Conservation (phyloP, 2,888 invertebrate species). For the Archaeoteleia sp. region DNA sequence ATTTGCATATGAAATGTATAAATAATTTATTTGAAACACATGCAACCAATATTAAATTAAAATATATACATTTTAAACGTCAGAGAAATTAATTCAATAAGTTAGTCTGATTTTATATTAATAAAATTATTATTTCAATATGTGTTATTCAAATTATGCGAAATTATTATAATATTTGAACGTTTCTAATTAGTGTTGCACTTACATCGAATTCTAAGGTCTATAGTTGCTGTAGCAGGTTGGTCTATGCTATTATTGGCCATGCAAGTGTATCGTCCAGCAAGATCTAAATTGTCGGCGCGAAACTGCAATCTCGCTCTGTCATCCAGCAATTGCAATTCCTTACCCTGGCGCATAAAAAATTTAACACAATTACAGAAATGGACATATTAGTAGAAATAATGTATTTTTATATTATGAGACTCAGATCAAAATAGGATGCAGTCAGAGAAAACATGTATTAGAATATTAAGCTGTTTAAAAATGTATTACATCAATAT, state of each 20-base stretch:
- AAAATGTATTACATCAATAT: not conserved
- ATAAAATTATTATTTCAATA: not conserved
- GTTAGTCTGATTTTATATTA: too few species aligned
- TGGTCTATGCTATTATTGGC: conserved; percentile 86
- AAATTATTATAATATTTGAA: too few species aligned
- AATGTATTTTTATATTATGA: too few species aligned
- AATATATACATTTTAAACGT: too few species aligned
- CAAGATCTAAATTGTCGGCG: conserved; percentile 80
- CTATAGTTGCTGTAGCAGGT: conserved; percentile 81
- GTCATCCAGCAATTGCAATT: conserved; percentile 74
- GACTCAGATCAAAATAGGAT: too few species aligned
- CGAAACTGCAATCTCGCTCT: conserved; percentile 80
- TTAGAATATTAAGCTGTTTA: too few species aligned
- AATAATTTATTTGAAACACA: not conserved
- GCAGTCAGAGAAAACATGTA: too few species aligned
- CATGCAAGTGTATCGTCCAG: conserved; percentile 84
- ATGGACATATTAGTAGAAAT: too few species aligned
- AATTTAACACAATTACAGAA: conserved; percentile 1
- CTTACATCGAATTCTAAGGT: conserved; percentile 84
- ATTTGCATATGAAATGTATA: not conserved
- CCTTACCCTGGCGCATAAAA: conserved; percentile 39
- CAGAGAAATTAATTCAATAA: too few species aligned
- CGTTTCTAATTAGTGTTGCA: too few species aligned
- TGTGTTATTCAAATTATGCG: too few species aligned
- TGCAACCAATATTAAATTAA: too few species aligned